phyloP scores from a whole-genome alignment of 2,113 vertebrate genomes.

The Planiliza haematocheilus region DNA sequence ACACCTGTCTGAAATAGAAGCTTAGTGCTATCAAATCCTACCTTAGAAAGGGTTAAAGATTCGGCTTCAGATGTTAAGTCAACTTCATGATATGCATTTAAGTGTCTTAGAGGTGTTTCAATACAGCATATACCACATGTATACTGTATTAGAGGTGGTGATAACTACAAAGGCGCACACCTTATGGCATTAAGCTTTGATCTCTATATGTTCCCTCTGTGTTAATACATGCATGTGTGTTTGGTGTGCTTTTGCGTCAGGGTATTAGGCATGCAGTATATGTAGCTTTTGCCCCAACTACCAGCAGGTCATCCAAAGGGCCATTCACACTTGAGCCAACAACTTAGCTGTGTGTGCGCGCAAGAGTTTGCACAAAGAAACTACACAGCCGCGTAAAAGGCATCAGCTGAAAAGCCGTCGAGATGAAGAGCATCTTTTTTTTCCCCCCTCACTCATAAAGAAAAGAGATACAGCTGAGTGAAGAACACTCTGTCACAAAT shows the following conservation, averaged over 20 bases:
- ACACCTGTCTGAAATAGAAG: neutral
- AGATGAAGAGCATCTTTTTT: slow-evolving; percentile 56
- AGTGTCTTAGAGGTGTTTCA: no score
- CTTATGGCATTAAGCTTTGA: neutral
- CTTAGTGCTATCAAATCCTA: neutral
- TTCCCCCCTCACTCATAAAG: slow-evolving; percentile 12
- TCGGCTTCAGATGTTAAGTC: neutral
- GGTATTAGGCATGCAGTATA: neutral
- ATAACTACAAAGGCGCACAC: neutral
- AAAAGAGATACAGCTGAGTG: slow-evolving; percentile 59
- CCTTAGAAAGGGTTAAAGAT: neutral
- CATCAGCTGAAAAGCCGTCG: slow-evolving; percentile 57
- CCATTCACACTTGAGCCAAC: slow-evolving; percentile 53
- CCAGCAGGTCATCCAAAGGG: slow-evolving; percentile 23
- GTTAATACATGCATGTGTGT: neutral
- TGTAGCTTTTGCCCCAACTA: neutral
- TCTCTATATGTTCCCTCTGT: neutral
- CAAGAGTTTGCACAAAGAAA: slow-evolving; percentile 38
- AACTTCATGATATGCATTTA: neutral
- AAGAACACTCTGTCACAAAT: slow-evolving; percentile 30
- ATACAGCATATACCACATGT: no score
- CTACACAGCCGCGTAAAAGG: slow-evolving; percentile 40
- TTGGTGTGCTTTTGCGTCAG: neutral
- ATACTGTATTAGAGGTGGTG: neutral
- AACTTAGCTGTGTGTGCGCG: slow-evolving; percentile 37